Base-by-base conservation (phyloP, 2,113 vertebrate genomes). In the Phrynosoma platyrhinos region DNA sequence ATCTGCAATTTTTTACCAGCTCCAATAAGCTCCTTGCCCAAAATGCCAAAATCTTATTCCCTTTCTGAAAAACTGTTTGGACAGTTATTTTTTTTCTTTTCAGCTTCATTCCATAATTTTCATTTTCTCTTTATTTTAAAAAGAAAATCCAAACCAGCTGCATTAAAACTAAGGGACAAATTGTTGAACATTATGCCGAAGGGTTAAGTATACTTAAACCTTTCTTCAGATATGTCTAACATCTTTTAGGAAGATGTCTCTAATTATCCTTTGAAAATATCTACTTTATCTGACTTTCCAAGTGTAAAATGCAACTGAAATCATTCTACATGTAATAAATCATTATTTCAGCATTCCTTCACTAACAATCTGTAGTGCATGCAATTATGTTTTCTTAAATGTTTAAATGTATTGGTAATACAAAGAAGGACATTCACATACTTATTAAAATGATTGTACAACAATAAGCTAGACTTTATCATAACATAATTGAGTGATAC, bases 201-300 rank as follows among this genome's bases (percentile, higher is more conserved):
- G 0, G 40, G 6, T 53, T 27, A 83, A 83, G 21, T 25, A 0
- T 40, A 81, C 82, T 62, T 0, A 1, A 5, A 40, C 68, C 88
- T 25, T 79, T 7, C 5, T 84, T 0, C 42, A 1, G 2, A 84
- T 30, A 18, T 81, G 75, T 53, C 5, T 83, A 4, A 3, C 66
- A 84, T 79, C 64, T 90, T 93, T 91, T 62, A 93, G 72, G 1
- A 52, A 83, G 1, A 5, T 1, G 0, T 82, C 88, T 80, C 12
- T n/a, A 69, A 0, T 25, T 86, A 2, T 55, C 9, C 6, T 36
- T 62, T 71, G 81, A 6, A 2, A 82, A 1, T 76, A 71, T 53
- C 80, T 80, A 83, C 88, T 87, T 2, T 1, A 13, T 64, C 0
- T 0, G 1, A n/a, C 13, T 78, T 86, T 82, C 84, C 74, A 42